Percentiles rank a stretch among this genome's conserved stretches.
phyloP scores from a whole-genome alignment of 1,140 invertebrate genomes.

The Ericerus pela region DNA sequence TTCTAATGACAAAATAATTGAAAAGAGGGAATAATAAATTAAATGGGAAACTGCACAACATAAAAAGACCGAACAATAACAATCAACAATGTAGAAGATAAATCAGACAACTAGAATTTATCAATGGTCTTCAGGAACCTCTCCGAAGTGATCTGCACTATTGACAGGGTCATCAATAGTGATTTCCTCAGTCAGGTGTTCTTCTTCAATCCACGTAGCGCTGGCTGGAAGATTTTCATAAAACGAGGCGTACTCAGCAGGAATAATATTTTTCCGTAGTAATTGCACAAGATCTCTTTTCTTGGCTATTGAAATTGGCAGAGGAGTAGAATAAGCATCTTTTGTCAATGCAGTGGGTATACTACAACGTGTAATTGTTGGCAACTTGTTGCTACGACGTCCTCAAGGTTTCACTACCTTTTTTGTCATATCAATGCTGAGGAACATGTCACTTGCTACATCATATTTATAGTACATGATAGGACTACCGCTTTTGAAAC shows the following conservation, averaged over 20 bases:
- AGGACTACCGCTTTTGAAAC: neutral
- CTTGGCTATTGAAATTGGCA: neutral
- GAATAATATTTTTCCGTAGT: neutral
- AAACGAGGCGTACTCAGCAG: conserved; percentile 1
- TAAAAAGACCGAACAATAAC: no score
- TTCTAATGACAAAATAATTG: no score
- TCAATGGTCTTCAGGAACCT: no score
- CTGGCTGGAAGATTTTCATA: neutral
- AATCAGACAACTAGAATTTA: no score
- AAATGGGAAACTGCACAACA: no score
- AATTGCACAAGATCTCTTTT: neutral
- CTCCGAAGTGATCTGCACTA: no score
- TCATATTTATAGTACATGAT: neutral
- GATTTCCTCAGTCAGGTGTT: no score
- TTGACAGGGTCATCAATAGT: no score
- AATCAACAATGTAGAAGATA: no score
- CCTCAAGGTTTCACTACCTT: neutral
- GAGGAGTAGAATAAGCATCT: neutral
- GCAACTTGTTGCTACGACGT: neutral
- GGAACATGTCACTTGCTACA: neutral
- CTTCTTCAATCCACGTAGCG: no score
- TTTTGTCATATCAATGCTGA: neutral
- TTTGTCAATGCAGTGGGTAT: neutral
- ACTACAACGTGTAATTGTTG: no score
- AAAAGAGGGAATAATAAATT: no score